Evolutionary conservation across 23 tunicate species (phyloP), one percentile per base, ranked within the genome.

Genomic region (Styela plicata): DNA sequence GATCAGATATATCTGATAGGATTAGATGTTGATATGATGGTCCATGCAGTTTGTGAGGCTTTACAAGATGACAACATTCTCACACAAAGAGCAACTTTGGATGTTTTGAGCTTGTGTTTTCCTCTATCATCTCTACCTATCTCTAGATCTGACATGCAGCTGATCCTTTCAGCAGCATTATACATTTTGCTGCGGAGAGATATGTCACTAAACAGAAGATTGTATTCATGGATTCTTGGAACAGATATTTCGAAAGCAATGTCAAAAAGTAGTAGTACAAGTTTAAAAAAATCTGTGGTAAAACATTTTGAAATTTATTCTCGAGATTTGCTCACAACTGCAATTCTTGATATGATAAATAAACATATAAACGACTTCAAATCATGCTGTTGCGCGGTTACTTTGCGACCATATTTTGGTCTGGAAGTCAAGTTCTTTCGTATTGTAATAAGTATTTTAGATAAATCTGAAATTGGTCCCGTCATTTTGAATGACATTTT

Each of bases 131-230:
- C 83, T 24, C 37, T 85, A 17, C 87, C 94, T 2, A 62, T 93
- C 2, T 74, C 89, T 31, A 79, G 65, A 75, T 63, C 68, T 2
- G 91, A 93, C 32, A 29, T 34, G 22, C 76, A 75, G 3, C 53
- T n/a, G 21, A 26, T 93, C 64, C 74, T 93, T 23, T 52, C 57
- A 37, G 61, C 92, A 19, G 87, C 98, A 0, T 69, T 93, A 1
- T 79, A 78, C 17, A 89, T 91, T 36, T 17, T 93, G 5, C 74
- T 93, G 65, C 67, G 98, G 23, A 80, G 98, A 64, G 98, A 93
- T 53, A 93, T 93, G 98, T 93, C 98, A 17, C 78, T 93, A 23
- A 93, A 93, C 69, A 74, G 98, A 36, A 84, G 98, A 63, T 76
- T 93, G 22, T 88, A 93, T 74, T 85, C 93, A 2, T 93, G 98